A percentile compares a stretch with the other conserved stretches of the same genome.
Evolutionary conservation across 2,888 invertebrate species (phyloP).

Genomic region (Agonopterix alstromeriana): DNA sequence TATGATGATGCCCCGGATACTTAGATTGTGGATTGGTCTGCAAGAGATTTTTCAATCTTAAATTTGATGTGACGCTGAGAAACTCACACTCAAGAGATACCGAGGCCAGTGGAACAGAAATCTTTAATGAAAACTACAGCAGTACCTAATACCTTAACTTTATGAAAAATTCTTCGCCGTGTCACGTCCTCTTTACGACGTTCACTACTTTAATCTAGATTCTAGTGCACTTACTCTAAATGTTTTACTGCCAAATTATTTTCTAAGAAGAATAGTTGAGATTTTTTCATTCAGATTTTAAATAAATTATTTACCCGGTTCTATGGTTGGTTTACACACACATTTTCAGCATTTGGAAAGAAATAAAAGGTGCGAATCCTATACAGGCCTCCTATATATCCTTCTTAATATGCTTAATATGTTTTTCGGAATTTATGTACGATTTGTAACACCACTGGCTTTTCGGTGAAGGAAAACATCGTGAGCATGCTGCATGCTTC

Average conservation of each 20-base stretch:
- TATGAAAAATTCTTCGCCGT: not conserved
- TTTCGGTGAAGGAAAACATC: too few species aligned
- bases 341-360: not conserved
- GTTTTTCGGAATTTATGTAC: too few species aligned
- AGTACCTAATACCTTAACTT: not conserved
- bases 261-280: not conserved
- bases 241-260: not conserved
- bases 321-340: not conserved
- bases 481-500: too few species aligned
- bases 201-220: not conserved
- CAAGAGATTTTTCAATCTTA: not conserved
- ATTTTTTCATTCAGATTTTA: not conserved
- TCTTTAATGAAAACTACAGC: not conserved
- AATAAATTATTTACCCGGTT: not conserved
- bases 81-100: not conserved
- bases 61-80: not conserved
- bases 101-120: not conserved
- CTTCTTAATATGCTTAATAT: too few species aligned
- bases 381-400: too few species aligned
- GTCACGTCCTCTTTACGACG: not conserved
- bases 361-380: too few species aligned
- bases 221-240: not conserved
- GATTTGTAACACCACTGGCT: too few species aligned
- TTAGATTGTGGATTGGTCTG: not conserved
- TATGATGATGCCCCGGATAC: too few species aligned